Base-by-base conservation (phyloP, 2,888 invertebrate species). In the Amphipyra tragopoginis region DNA sequence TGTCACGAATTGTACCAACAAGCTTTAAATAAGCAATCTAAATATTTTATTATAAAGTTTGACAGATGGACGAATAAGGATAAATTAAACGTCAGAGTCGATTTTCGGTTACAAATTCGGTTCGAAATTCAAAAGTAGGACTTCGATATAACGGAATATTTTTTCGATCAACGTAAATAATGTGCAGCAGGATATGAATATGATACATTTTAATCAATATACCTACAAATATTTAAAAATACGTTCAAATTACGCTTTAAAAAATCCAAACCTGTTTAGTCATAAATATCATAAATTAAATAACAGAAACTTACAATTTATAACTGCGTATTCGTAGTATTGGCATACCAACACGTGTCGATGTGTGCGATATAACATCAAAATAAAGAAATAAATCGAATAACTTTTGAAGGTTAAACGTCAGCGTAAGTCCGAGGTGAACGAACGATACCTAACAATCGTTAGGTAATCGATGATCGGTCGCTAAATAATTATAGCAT, bases 391-490 rank as follows among this genome's bases (percentile, higher is more conserved):
- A 74, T 58, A 57, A 68, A 62, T 66, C 53, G 65, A 60, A 73
- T 67, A 69, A 68, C 36, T 68, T 66, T 63, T 64, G 65, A 73
- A 70, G 67, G 74, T 72, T 54, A 70, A 45, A 48, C 47, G 36
- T 58, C 55, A 72, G 33, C 47, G 66, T 61, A 48, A 58, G 58
- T 29, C 43, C 26, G 65, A 74, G 83, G 81, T 83, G 62, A 83
- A 82, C 57, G 82, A 59, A 78, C 83, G 79, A 81, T 81, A 81
- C 66, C 66, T 56, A 57, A 72, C 69, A 65, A 56, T 51, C 50
- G 70, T 81, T 82, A 77, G 77, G 76, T 75, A 80, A 80, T 36
- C 69, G 51, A 51, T 68, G 65, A 68, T 73, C 74, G 65, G 47
- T 56, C 50, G 65, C 56, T 56, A 60, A 74, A 68, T 79, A 64